Percentiles rank a stretch among this genome's conserved stretches.
phyloP scores from a whole-genome alignment of 2,113 vertebrate species.

The Amphilophus citrinellus region DNA sequence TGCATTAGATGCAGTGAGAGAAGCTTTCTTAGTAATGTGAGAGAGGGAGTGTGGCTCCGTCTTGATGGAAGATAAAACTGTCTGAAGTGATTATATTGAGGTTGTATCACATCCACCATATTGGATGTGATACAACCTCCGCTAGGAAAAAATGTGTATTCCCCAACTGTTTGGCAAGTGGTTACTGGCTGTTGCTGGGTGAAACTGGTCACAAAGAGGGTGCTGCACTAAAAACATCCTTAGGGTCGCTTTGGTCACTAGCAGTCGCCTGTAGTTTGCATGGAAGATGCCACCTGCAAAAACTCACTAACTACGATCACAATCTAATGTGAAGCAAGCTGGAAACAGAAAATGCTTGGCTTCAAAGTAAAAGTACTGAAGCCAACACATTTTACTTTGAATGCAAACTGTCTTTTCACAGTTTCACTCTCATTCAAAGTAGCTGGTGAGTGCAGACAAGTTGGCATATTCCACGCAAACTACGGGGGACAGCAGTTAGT shows the following conservation, averaged over 20 bases:
- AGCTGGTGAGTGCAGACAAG: neutral
- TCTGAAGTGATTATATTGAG: neutral
- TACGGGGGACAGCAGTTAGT: neutral
- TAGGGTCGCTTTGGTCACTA: neutral
- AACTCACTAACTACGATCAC: neutral
- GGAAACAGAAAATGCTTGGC: neutral
- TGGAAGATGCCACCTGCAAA: neutral
- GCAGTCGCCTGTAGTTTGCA: neutral
- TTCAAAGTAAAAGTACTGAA: too few species aligned
- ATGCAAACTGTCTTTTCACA: neutral
- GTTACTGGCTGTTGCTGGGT: neutral
- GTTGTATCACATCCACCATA: neutral
- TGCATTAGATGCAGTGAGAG: neutral
- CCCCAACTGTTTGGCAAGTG: neutral
- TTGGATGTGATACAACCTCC: neutral
- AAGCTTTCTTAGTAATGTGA: neutral
- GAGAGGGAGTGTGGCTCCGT: neutral
- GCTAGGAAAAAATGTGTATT: neutral
- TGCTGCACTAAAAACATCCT: neutral
- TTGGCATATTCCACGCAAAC: too few species aligned
- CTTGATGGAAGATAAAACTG: neutral
- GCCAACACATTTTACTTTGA: neutral
- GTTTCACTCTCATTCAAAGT: neutral
- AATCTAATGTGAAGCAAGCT: neutral
- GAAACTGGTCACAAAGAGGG: neutral